These are phyloP conservation scores for Cynopterus brachyotis DNA, from an alignment of 2,113 vertebrate genomes.

Conservation along the genomic window DNA sequence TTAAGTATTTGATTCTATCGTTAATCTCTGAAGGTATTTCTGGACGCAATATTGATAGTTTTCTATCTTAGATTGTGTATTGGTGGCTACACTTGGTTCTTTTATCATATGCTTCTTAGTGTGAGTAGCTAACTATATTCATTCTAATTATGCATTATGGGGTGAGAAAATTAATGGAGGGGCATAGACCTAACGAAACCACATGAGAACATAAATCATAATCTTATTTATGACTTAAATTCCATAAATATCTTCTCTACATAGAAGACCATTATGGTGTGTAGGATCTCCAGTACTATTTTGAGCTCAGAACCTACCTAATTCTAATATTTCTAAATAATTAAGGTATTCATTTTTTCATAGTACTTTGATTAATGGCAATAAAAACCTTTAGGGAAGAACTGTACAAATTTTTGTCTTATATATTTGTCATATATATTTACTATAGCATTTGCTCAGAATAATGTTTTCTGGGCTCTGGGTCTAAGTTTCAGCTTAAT, in stretches of 20 bases:
- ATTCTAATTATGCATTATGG: not conserved
- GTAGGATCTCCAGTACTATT: not conserved
- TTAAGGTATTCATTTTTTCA: not conserved
- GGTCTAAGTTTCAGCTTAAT: not conserved
- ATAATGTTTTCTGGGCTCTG: not conserved
- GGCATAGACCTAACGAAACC: not conserved
- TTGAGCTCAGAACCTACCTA: not conserved
- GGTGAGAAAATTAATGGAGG: not conserved
- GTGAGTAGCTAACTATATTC: not conserved
- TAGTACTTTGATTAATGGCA: not conserved
- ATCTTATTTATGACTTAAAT: not conserved
- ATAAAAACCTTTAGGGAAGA: not conserved
- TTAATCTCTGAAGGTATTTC: not conserved
- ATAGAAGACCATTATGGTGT: not conserved
- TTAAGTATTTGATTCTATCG: not conserved
- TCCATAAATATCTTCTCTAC: not conserved
- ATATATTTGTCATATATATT: not conserved
- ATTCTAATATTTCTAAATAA: not conserved
- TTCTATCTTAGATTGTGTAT: not conserved
- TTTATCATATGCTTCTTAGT: not conserved
- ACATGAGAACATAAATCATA: not conserved
- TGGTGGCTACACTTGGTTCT: not conserved
- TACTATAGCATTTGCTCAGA: not conserved
- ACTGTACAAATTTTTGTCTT: not conserved
- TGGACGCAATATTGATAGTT: not conserved